phyloP scores from a whole-genome alignment of 2,888 invertebrate species.

The Pseudoips prasinana region DNA sequence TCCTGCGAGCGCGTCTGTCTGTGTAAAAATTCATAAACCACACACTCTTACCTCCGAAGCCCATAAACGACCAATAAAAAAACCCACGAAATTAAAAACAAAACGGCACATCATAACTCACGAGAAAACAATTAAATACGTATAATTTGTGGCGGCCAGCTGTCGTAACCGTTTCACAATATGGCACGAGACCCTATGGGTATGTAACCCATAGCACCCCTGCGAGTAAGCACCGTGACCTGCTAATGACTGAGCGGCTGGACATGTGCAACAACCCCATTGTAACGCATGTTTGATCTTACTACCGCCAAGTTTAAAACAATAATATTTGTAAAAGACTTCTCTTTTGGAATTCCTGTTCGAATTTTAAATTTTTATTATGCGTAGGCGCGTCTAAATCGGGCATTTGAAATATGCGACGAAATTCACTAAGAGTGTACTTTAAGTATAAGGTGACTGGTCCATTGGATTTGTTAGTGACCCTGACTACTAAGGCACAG shows the following conservation, averaged over 20 bases:
- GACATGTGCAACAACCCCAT: constrained; percentile 27
- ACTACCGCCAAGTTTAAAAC: neutral
- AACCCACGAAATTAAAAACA: constrained; percentile 27
- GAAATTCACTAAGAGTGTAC: too few species aligned
- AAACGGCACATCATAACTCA: constrained; percentile 50
- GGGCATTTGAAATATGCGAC: too few species aligned
- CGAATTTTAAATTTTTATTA: too few species aligned
- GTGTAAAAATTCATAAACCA: too few species aligned
- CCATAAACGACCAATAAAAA: constrained; percentile 2
- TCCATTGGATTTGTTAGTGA: too few species aligned
- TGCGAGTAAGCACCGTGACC: constrained; percentile 29
- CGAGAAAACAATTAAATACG: constrained; percentile 52
- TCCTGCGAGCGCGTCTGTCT: too few species aligned
- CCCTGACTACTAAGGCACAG: too few species aligned
- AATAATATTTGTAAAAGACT: neutral
- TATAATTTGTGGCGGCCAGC: constrained; percentile 41
- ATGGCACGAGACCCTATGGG: constrained; percentile 46
- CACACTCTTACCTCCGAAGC: constrained; percentile 1
- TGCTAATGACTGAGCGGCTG: constrained; percentile 31
- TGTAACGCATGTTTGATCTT: neutral
- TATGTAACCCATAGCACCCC: constrained; percentile 11
- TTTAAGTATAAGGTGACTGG: too few species aligned
- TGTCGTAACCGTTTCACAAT: constrained; percentile 53
- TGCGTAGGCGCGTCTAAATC: too few species aligned
- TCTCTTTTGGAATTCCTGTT: too few species aligned